These are phyloP conservation scores for Aleiodes alternator DNA, from an alignment of 2,888 invertebrate species.

Conservation along the genomic window DNA sequence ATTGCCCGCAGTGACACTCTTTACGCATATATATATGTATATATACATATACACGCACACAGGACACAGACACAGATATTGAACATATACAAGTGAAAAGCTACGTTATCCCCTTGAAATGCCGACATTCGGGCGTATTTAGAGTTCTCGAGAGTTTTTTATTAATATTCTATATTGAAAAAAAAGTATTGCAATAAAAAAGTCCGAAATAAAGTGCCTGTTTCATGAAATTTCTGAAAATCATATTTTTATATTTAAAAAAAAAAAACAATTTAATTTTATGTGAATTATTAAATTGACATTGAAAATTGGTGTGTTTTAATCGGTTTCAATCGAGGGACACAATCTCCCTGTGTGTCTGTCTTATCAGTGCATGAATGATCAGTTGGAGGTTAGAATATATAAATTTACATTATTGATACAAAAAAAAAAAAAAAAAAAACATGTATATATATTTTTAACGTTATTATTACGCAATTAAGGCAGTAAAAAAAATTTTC, in stretches of 20 bases:
- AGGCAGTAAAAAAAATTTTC: conserved; percentile 47
- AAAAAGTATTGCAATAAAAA: background rate
- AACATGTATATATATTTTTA: no score
- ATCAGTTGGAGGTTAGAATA: conserved; percentile 62
- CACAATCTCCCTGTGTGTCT: background rate
- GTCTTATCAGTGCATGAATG: conserved; percentile 34
- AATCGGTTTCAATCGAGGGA: background rate
- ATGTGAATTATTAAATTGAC: conserved; percentile 25
- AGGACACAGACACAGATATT: no score
- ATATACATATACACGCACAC: no score
- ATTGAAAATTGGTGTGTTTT: background rate
- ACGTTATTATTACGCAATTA: background rate
- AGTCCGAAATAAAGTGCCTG: background rate
- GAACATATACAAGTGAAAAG: conserved; percentile 16
- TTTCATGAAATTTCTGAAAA: background rate
- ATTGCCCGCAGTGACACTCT: conserved; percentile 27
- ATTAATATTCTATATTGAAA: no score
- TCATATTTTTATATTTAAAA: conserved; percentile 14
- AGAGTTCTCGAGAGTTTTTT: conserved; percentile 55
- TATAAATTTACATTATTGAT: conserved; percentile 34
- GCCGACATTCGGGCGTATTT: conserved; percentile 66
- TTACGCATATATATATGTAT: background rate
- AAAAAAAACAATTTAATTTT: conserved; percentile 45
- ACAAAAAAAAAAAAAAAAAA: background rate
- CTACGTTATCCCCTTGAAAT: conserved; percentile 56